Base-by-base conservation (phyloP, 1,140 invertebrate genomes). In the Diabrotica virgifera region DNA sequence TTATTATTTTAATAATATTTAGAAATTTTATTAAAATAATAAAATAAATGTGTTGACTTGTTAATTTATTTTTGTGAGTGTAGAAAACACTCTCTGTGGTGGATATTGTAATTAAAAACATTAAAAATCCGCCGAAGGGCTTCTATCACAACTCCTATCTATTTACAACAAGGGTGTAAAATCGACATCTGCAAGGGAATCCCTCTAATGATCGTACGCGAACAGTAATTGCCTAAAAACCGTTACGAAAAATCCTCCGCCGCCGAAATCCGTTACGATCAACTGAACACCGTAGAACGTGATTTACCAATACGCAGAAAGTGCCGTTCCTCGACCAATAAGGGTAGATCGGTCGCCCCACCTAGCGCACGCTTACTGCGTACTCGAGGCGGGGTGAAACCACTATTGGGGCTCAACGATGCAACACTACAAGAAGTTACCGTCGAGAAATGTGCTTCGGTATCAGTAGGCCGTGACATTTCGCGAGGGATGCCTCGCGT, bases 401-500 rank as follows among this genome's bases (percentile, higher is more conserved):
- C 38, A 61, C 65, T 56, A 76, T 77, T 76, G 75, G 72, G 67
- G 63, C 65, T 70, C 62, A 65, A 5, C 46, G 12, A 12, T 51
- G 9, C 46, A 51, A 51, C 46, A 51, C 9, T 35, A 54, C 52
- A 57, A 54, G 14, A 51, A 50, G 14, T 57, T 46, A 13, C 5
- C 38, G 40, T 38, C 69, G 60, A 67, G 66, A 70, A 69, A 71
- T 66, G 69, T 66, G 57, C 66, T 56, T 70, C 66, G 74, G 72
- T 74, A 70, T 70, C 66, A 75, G 72, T 74, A 70, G 74, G 71
- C 68, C 58, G 66, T 62, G 59, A 67, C 64, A 69, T 64, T 63
- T 56, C 65, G 66, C 65, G 69, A 71, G 75, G 74, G 60, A 79
- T 79, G 77, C 76, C 76, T 73, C 76, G 76, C 59, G 69, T 77